Evolutionary conservation across 2,888 invertebrate species (phyloP), one percentile per base, ranked within the genome.

Genomic region (Brachypalpus laphriformis): DNA sequence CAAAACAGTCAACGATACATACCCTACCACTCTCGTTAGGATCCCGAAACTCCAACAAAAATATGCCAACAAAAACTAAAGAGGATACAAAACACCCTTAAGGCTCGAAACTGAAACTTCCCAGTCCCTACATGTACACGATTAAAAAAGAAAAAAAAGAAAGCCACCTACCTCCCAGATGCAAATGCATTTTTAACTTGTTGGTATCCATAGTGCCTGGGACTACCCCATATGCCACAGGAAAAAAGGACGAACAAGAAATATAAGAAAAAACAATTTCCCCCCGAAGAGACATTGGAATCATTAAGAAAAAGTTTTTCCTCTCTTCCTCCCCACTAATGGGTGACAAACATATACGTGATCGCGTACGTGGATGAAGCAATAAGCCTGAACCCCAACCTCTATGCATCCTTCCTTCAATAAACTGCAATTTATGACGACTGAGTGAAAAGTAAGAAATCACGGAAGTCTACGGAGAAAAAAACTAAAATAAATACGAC

Each of bases 391-490:
- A 28, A 14, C 22, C 66, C 25, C 16, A 9, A n/a, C 65, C 28
- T 25, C 40, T 54, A 25, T 78, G 68, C 80, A 78, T 80, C 74
- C 68, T 75, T 63, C 74, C 70, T 80, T 51, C 85, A 71, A 81
- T 85, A 85, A 85, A 85, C 75, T 85, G 85, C 81, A 85, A 85
- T 85, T 85, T 85, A 85, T 85, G 81, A 85, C 85, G 81, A 85
- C 81, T 66, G 81, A 81, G 81, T 76, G 85, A 76, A 81, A 85
- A 85, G 85, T 85, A 85, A 85, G 85, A 85, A 85, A 85, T 85
- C 85, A 85, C 81, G 85, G 75, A 85, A 85, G 81, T 81, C 75
- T 70, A 70, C 25, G 25, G 45, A 37, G 31, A 51, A 42, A 56
- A 47, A 54, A 75, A 70, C 68, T 75, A 37, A 81, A 83, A 83